phyloP scores from a whole-genome alignment of 2,113 vertebrate species.

The Pachycephala philippinensis region DNA sequence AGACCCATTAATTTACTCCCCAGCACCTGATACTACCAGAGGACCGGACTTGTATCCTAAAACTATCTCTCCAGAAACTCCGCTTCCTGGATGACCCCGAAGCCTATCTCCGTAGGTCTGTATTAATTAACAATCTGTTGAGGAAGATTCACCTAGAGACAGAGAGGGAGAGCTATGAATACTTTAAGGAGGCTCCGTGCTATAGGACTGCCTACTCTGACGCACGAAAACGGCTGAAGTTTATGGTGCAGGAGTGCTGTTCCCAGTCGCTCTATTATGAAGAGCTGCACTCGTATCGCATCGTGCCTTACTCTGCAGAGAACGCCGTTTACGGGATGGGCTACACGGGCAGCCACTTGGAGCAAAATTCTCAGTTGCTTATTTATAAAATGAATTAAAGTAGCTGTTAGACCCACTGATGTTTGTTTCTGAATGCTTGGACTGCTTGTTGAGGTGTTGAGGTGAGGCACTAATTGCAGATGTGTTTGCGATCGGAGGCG shows the following conservation, averaged over 20 bases:
- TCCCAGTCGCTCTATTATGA: constrained; percentile 84
- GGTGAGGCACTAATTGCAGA: constrained; percentile 50
- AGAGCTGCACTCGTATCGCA: constrained; percentile 86
- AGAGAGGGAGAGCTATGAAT: constrained; percentile 83
- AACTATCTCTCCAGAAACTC: constrained; percentile 95
- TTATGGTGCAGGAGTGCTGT: constrained; percentile 89
- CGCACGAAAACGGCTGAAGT: constrained; percentile 88
- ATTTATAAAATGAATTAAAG: constrained; percentile 90
- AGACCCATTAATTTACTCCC: background rate
- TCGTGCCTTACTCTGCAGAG: constrained; percentile 85
- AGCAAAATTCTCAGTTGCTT: constrained; percentile 84
- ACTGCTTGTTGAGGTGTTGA: constrained; percentile 64
- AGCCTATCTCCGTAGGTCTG: constrained; percentile 91
- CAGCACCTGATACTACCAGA: constrained; percentile 95
- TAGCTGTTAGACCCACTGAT: constrained; percentile 71
- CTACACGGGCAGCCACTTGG: constrained; percentile 78
- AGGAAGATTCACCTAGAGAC: constrained; percentile 94
- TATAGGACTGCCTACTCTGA: constrained; percentile 77
- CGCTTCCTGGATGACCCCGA: constrained; percentile 95
- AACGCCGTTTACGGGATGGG: constrained; percentile 84
- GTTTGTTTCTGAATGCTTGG: constrained; percentile 71
- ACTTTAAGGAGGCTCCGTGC: constrained; percentile 75
- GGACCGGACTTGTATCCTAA: constrained; percentile 94
- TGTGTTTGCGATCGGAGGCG: constrained; percentile 50
- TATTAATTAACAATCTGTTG: constrained; percentile 98